Evolutionary conservation across 2,113 vertebrate genomes (phyloP), one percentile per base, ranked within the genome.

Genomic region (Isichthys henryi): DNA sequence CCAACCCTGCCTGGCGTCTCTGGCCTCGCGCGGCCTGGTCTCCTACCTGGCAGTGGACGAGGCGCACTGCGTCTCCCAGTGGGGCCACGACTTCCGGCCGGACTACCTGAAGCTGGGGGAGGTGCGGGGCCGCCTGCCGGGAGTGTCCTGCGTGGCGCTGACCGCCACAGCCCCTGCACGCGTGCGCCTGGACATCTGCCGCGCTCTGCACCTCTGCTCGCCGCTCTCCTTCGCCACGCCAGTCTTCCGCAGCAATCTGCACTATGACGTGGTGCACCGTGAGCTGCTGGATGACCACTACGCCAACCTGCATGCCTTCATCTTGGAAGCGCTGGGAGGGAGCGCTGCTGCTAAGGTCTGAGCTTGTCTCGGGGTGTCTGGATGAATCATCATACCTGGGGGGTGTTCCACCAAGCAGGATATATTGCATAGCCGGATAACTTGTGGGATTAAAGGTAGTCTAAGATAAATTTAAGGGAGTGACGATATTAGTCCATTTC

Each of bases 61-160:
- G 93, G 98, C 98, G 0, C 98, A 99, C 92, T 99, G 98, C 0
- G 97, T 99, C 50, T 99, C 98, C 31, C 98, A 99, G 95, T 99
- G 98, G 98, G 98, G 98, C 1, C 98, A 99, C 0, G 98, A 99
- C 77, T 99, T 99, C 90, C 96, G 98, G 2, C 98, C 98, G 0
- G 98, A 99, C 94, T 99, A 99, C 93, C 94, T 99, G 52, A 97
- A 97, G 39, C 95, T 99, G 91, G 98, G 98, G 0, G 27, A 93
- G 3, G 92, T 99, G 92, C 97, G 98, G 0, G 0, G 92, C 43
- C 95, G 94, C 50, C 48, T 98, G 10, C 94, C 94, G 0, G 93
- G 88, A 0, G 94, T 97, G 0, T 96, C 97, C 0, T 99, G 98
- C 1, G 89, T 99, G 27, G 98, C 98, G 17, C 91, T 99, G 92